These are phyloP conservation scores for Allobates femoralis DNA, from an alignment of 2,797 vertebrate genomes.

Conservation along the genomic window DNA sequence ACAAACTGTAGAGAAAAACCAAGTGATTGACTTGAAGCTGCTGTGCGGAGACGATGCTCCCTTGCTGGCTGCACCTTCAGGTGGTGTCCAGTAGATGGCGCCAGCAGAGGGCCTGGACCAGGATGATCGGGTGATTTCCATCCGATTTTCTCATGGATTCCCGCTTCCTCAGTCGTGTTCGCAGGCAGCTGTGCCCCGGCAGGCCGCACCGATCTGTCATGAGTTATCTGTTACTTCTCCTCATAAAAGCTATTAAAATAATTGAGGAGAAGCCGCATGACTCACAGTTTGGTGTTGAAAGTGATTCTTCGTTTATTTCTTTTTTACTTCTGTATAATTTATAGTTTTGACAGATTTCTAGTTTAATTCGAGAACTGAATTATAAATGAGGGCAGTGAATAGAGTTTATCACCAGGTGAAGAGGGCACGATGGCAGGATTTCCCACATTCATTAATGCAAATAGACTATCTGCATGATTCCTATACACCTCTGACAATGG, in stretches of 20 bases:
- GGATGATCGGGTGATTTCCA: not conserved
- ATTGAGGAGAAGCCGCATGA: conserved; percentile 44
- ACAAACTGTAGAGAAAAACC: not conserved
- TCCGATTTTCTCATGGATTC: not conserved
- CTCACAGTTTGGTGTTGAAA: conserved; percentile 49
- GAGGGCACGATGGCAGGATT: not conserved
- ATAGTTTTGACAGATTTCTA: conserved; percentile 16
- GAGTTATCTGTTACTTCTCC: conserved; percentile 41
- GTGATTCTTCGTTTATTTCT: conserved; percentile 33
- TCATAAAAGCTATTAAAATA: conserved; percentile 60
- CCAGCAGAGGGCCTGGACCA: not conserved
- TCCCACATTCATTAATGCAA: conserved; percentile 32
- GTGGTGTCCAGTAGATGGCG: conserved; percentile 13
- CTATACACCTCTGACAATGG: not conserved
- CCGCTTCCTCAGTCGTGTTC: conserved; percentile 28
- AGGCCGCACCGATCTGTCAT: conserved; percentile 31
- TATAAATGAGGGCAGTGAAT: conserved; percentile 20
- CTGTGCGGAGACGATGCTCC: too few relatives aligned
- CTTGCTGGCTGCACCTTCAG: not conserved
- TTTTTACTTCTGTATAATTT: conserved; percentile 41
- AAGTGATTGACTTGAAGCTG: too few relatives aligned
- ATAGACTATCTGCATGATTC: not conserved
- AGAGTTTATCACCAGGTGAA: conserved; percentile 1
- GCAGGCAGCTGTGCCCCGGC: conserved; percentile 48
- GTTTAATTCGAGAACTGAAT: not conserved